Conservation (phyloP, 2,113 vertebrate genomes). For the Thymallus thymallus region DNA sequence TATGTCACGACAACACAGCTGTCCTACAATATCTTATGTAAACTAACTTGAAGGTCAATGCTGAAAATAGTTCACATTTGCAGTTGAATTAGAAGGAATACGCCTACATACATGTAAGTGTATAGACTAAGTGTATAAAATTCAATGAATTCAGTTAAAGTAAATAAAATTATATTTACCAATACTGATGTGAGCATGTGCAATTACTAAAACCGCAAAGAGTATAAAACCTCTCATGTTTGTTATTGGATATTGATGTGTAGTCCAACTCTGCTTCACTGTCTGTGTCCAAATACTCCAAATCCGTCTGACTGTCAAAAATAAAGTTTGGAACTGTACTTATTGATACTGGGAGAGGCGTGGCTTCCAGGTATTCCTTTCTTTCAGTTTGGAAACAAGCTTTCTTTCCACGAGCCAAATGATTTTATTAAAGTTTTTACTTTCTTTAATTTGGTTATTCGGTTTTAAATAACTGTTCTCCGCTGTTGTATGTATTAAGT, state of each 20-base stretch:
- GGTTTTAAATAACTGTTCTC: background rate
- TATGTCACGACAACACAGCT: background rate
- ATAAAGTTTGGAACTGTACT: background rate
- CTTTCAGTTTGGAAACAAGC: background rate
- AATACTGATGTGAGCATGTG: conserved; percentile 43
- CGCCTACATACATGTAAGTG: background rate
- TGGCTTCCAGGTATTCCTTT: background rate
- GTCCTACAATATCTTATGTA: too few species aligned
- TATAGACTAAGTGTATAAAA: conserved; percentile 17
- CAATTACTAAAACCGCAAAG: conserved; percentile 39
- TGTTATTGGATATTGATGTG: background rate
- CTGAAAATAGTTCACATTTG: background rate
- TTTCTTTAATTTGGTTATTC: background rate
- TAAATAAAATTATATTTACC: conserved; percentile 64
- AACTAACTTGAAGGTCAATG: too few species aligned
- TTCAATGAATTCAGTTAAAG: conserved; percentile 4
- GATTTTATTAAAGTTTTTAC: background rate
- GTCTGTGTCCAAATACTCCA: background rate
- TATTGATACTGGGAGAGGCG: background rate
- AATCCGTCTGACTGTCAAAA: background rate
- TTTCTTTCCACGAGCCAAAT: background rate
- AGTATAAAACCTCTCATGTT: conserved; percentile 55
- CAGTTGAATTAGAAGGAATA: background rate
- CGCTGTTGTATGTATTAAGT: conserved; percentile 5
- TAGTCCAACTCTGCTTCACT: background rate